Evolutionary conservation across 2,113 vertebrate genomes (phyloP).

Genomic region (mouse (Mus musculus)): GRCm39 chr1:41998501-41999000

Average conservation of each 20-base stretch:
- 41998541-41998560: fast-evolving
- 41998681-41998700: background rate
- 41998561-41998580: background rate
- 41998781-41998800: background rate
- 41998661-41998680: background rate
- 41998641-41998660: background rate
- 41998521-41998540: constrained; percentile 6
- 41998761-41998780: background rate
- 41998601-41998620: background rate
- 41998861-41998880: background rate
- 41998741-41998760: background rate
- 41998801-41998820: background rate
- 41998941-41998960: background rate
- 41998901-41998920: background rate
- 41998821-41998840: too few relatives aligned
- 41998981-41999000: too few relatives aligned
- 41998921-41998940: background rate
- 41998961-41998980: background rate
- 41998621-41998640: background rate
- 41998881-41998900: background rate
- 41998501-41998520: background rate
- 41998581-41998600: background rate
- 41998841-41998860: too few relatives aligned
- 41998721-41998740: background rate
- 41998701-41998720: background rate